These are phyloP conservation scores for Pachypanchax playfairii DNA, from an alignment of 2,113 vertebrate species.

Conservation along the genomic window DNA sequence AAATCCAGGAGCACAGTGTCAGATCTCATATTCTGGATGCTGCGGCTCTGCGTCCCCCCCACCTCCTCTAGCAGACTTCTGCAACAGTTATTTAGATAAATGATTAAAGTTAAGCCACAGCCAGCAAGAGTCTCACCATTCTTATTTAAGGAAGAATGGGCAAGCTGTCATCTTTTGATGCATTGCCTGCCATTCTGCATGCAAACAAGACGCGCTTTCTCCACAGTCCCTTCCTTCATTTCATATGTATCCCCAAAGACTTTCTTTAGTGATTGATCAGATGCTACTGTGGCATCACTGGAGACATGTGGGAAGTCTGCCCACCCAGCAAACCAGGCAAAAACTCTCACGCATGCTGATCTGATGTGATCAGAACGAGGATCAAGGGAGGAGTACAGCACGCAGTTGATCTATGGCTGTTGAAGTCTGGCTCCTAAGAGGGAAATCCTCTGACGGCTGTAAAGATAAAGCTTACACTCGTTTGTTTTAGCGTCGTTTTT, in stretches of 20 bases:
- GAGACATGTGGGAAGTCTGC: slow-evolving; percentile 47
- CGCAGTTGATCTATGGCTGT: slow-evolving; percentile 49
- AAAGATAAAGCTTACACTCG: slow-evolving; percentile 29
- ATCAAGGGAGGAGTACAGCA: slow-evolving; percentile 39
- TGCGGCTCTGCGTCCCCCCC: slow-evolving; percentile 32
- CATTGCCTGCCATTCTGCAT: slow-evolving; percentile 79
- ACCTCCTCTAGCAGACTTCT: slow-evolving; percentile 58
- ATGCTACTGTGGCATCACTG: slow-evolving; percentile 49
- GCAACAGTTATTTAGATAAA: slow-evolving; percentile 83
- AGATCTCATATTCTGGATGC: slow-evolving; percentile 68
- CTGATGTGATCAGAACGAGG: slow-evolving; percentile 47
- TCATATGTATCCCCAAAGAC: slow-evolving; percentile 47
- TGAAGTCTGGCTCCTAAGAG: slow-evolving; percentile 43
- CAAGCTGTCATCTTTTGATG: slow-evolving; percentile 83
- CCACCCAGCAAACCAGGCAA: slow-evolving; percentile 43
- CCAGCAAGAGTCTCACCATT: slow-evolving; percentile 74
- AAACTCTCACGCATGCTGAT: slow-evolving; percentile 51
- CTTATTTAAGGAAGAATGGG: slow-evolving; percentile 81
- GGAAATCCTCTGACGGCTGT: slow-evolving; percentile 42
- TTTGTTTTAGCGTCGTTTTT: slow-evolving; percentile 21
- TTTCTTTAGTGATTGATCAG: slow-evolving; percentile 68
- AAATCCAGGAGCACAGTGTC: slow-evolving; percentile 69
- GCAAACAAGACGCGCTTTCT: slow-evolving; percentile 68
- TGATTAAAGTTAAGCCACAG: slow-evolving; percentile 83
- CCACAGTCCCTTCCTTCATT: slow-evolving; percentile 17